phyloP scores from a whole-genome alignment of 2,113 vertebrate genomes.

The Actinemys pallida region DNA sequence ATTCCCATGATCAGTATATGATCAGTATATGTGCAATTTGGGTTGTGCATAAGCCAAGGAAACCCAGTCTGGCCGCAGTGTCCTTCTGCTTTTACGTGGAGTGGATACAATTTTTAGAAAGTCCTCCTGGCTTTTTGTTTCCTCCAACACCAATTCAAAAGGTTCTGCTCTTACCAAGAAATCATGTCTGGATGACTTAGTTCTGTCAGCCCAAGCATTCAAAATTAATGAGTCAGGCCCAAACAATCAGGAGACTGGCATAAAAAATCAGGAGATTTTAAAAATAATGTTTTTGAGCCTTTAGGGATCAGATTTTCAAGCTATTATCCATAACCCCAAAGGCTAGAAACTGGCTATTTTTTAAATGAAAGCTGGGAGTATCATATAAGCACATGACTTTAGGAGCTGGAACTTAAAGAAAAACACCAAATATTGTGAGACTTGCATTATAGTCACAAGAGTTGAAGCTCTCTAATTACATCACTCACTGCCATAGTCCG shows the following conservation, averaged over 20 bases:
- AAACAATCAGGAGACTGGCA: not conserved
- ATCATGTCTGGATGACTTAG: not conserved
- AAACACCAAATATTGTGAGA: not conserved
- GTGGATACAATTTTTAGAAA: conserved; percentile 4
- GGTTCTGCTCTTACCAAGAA: conserved; percentile 2
- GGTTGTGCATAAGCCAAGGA: conserved; percentile 34
- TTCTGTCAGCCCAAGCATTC: not conserved
- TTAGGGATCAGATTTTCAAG: not conserved
- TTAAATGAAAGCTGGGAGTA: not conserved
- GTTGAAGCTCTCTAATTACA: not conserved
- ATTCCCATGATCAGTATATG: conserved; percentile 56
- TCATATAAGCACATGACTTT: not conserved
- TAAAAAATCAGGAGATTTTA: not conserved
- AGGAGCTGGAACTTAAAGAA: not conserved
- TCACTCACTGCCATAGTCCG: not conserved
- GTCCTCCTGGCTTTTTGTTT: conserved; percentile 7
- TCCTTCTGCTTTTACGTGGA: conserved; percentile 50
- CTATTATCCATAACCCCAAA: not conserved
- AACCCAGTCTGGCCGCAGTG: conserved; percentile 39
- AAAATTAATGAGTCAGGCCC: not conserved
- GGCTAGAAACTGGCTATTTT: not conserved
- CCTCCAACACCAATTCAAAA: not conserved
- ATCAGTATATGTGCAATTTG: conserved; percentile 54
- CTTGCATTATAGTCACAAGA: fast-evolving
- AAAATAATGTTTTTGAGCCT: not conserved